Percentiles rank a stretch among this genome's conserved stretches.
Conservation (phyloP, 2,888 invertebrate species). For the Lycaena phlaeas region DNA sequence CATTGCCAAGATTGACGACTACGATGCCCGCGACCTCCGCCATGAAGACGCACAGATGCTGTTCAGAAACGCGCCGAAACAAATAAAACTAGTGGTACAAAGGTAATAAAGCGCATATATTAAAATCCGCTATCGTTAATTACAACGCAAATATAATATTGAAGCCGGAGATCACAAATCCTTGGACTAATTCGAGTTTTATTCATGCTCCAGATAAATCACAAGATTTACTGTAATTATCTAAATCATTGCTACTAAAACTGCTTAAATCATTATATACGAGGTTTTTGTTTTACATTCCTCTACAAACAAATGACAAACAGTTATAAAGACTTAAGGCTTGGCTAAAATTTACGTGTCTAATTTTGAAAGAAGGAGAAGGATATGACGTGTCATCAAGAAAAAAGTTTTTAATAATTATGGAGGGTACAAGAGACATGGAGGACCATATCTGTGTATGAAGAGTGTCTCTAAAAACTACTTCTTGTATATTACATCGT, state of each 20-base stretch:
- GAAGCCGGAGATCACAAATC: conserved; percentile 8
- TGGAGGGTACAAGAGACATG: too few species aligned
- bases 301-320: too few species aligned
- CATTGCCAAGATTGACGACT: conserved; percentile 90
- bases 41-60: conserved; percentile 94
- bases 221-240: conserved; percentile 6
- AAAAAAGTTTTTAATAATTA: too few species aligned
- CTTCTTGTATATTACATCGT: too few species aligned
- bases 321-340: too few species aligned
- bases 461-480: too few species aligned
- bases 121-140: too few species aligned
- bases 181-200: conserved; percentile 17
- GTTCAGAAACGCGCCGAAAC: conserved; percentile 85
- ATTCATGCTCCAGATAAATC: conserved; percentile 8
- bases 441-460: too few species aligned
- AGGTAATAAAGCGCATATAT: too few species aligned
- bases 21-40: conserved; percentile 88
- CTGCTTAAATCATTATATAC: conserved; percentile 2
- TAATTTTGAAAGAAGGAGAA: too few species aligned
- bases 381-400: too few species aligned
- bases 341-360: too few species aligned
- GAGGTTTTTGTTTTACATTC: background rate
- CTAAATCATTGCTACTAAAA: conserved; percentile 7
- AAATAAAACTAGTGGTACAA: conserved; percentile 86
- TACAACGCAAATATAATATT: conserved; percentile 3